Conservation (phyloP, 2,797 vertebrate species). For the Monodelphis domestica region DNA sequence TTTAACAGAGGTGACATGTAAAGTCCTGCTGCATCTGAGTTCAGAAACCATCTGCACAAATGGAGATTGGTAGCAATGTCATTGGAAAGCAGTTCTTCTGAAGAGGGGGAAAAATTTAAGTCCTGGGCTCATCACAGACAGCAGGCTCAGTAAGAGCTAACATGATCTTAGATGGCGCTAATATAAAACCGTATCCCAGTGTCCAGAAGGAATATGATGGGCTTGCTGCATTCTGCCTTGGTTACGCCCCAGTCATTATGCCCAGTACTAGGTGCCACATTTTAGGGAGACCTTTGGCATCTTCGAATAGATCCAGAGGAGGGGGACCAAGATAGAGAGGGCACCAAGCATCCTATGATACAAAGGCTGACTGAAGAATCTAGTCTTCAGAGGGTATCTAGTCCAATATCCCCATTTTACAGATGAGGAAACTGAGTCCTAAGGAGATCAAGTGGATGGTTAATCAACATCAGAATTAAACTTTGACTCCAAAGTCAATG, state of each 20-base stretch:
- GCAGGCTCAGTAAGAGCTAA: not conserved
- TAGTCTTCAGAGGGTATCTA: not conserved
- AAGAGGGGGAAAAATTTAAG: fast-evolving
- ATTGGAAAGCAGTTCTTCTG: not conserved
- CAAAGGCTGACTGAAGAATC: not conserved
- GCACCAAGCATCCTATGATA: not conserved
- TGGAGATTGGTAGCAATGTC: not conserved
- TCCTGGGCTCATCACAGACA: not conserved
- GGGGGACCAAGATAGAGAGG: no score
- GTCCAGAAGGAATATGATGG: not conserved
- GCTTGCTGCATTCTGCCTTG: not conserved
- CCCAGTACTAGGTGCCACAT: not conserved
- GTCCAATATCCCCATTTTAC: not conserved
- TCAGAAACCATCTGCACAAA: not conserved
- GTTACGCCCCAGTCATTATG: no score
- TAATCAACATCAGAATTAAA: not conserved
- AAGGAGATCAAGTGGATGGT: not conserved
- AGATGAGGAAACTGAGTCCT: not conserved
- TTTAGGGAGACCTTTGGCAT: not conserved
- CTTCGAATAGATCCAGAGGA: not conserved
- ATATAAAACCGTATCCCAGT: not conserved
- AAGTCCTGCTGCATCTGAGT: not conserved
- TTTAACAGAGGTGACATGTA: not conserved
- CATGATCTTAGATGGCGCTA: fast-evolving
- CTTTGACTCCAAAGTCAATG: not conserved